These are phyloP conservation scores for Fopius arisanus DNA, from an alignment of 1,140 invertebrate genomes.

Conservation along the genomic window DNA sequence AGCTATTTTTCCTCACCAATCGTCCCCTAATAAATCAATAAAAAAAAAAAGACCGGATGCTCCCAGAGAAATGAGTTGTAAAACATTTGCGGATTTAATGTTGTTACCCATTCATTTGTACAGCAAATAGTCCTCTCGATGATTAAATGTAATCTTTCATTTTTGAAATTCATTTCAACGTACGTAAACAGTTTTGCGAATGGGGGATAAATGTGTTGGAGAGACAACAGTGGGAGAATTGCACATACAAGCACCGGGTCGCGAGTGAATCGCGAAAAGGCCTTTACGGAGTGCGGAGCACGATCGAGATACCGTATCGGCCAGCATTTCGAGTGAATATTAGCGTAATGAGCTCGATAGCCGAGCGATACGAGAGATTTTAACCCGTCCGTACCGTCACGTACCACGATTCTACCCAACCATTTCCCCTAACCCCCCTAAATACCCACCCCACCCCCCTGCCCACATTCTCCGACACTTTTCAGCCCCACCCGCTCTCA, in stretches of 20 bases:
- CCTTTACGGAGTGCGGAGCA: conserved; percentile 40
- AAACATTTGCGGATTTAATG: neutral
- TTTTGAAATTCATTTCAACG: neutral
- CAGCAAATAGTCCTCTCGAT: neutral
- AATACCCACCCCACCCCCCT: neutral
- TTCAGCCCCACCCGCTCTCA: neutral
- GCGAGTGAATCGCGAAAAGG: conserved; percentile 39
- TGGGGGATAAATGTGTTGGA: neutral
- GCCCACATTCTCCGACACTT: neutral
- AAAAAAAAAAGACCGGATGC: too few relatives aligned
- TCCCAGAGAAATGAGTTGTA: too few relatives aligned
- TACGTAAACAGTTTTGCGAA: neutral
- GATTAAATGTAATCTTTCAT: neutral
- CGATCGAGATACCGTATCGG: conserved; percentile 40
- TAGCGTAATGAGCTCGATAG: conserved; percentile 43
- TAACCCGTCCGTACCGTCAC: conserved; percentile 35
- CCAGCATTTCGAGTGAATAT: conserved; percentile 42
- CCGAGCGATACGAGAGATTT: conserved; percentile 38
- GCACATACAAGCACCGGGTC: conserved; percentile 22
- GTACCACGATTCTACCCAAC: conserved; percentile 28
- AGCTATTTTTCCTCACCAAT: too few relatives aligned
- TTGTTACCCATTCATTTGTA: neutral
- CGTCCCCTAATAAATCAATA: too few relatives aligned
- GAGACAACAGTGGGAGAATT: conserved; percentile 26
- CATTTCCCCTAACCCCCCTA: neutral